Base-by-base conservation (phyloP, 2,888 invertebrate species). In the Strigamia crassipes region DNA sequence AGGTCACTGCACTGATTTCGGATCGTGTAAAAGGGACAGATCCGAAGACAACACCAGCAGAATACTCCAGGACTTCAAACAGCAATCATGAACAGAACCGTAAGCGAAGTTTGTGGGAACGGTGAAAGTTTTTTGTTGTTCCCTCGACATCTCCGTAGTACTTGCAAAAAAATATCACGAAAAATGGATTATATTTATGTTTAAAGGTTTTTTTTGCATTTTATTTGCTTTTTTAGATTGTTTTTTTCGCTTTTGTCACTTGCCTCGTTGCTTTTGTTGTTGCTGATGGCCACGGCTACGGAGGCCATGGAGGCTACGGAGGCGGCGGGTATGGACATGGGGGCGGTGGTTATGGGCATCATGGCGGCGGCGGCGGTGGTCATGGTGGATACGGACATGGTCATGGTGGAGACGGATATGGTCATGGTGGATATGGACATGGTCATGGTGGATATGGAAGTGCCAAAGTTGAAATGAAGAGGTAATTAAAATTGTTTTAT, bases 391-490 rank as follows among this genome's bases (percentile, higher is more conserved):
- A 46, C 15, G 81, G 82, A 13, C 51, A 82, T 21, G 34, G 34
- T 3, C 34, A 34, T 34, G 4, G 6, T 34, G 34, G 34, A 34
- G 5, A 18, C 23, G 61, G 61, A 5, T 9, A 18, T 21, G 21
- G 23, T n/a, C 9, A 18, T 61, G 5, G 38, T 23, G 82, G 82
- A 6, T 18, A 46, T 21, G 56, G 80, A 12, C 31, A 79, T 13
- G 82, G 82, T n/a, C 78, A 82, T 38, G 82, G 82, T 15, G 82
- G 82, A 18, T 66, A 82, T 21, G 82, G 82, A 15, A 66, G 77
- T 79, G 82, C 80, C 66, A 80, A 82, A 51, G 82, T 82, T 15
- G 61, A 66, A 80, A 80, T 80, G 82, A 80, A 80, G 23, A 80
- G 80, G 80, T 80, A 42, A 15, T 15, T 18, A 1, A 18, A 1